Percentiles rank a stretch among this genome's conserved stretches.
These are phyloP conservation scores for Styela clava DNA, from an alignment of 23 tunicate species.

Conservation along the genomic window DNA sequence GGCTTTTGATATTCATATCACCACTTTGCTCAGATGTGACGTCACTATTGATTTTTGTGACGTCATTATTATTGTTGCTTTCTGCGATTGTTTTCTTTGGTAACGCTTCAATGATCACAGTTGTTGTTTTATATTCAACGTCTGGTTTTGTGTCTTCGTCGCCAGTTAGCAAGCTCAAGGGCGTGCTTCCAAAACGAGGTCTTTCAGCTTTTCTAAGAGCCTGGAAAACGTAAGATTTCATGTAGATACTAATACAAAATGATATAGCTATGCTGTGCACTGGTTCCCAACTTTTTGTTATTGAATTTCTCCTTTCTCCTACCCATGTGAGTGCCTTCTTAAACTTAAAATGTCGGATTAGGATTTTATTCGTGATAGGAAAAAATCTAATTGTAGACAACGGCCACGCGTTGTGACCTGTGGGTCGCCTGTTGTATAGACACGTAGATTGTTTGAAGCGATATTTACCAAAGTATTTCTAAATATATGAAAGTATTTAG, in stretches of 20 bases:
- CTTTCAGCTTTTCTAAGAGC: constrained; percentile 2
- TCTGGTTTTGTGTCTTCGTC: constrained; percentile 7
- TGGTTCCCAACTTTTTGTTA: not conserved
- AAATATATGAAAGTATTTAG: too few species aligned
- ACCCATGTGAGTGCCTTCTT: too few species aligned
- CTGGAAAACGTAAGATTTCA: constrained; percentile 1
- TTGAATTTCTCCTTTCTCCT: too few species aligned
- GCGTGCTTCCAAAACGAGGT: constrained; percentile 27
- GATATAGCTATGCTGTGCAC: not conserved
- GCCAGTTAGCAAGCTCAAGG: constrained; percentile 8
- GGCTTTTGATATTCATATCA: not conserved
- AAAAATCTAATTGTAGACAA: too few species aligned
- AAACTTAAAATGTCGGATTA: too few species aligned
- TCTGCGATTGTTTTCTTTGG: constrained; percentile 20
- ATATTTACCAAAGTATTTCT: too few species aligned
- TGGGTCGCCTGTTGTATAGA: too few species aligned
- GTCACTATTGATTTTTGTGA: constrained; percentile 3
- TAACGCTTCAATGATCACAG: constrained; percentile 37
- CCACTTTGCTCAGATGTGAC: not conserved
- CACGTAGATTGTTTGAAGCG: too few species aligned
- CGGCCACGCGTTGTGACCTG: too few species aligned
- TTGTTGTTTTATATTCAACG: constrained; percentile 21
- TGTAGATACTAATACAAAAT: not conserved
- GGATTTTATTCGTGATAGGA: too few species aligned
- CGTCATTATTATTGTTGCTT: not conserved